Percentiles rank a stretch among this genome's conserved stretches.
phyloP scores from a whole-genome alignment of 2,888 invertebrate species.

The Galeruca laticollis region DNA sequence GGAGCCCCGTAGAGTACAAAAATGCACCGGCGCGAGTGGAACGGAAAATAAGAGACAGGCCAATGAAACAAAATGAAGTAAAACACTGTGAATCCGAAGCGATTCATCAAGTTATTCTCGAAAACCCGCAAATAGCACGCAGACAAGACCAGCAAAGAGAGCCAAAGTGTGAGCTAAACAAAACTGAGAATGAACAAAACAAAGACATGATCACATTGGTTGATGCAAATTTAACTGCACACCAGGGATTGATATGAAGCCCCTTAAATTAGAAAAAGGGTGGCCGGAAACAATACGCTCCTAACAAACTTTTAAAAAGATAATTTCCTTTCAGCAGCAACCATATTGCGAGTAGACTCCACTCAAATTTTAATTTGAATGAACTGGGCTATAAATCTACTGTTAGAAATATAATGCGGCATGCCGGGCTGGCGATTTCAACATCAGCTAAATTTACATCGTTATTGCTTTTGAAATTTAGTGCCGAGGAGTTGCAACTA shows the following conservation, averaged over 20 bases:
- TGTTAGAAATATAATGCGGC: constrained; percentile 64
- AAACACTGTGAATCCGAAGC: constrained; percentile 22
- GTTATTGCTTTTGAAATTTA: constrained; percentile 66
- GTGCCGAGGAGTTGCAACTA: constrained; percentile 54
- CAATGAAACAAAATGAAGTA: constrained; percentile 24
- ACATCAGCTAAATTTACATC: constrained; percentile 65
- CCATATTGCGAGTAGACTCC: constrained; percentile 60
- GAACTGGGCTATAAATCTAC: constrained; percentile 62
- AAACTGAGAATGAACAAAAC: constrained; percentile 33
- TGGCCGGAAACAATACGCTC: constrained; percentile 55
- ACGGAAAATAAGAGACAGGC: not conserved
- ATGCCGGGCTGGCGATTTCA: constrained; percentile 63
- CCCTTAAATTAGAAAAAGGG: constrained; percentile 48
- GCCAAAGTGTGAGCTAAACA: constrained; percentile 14
- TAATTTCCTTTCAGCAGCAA: constrained; percentile 57
- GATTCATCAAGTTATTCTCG: constrained; percentile 37
- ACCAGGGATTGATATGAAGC: constrained; percentile 45
- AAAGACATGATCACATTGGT: constrained; percentile 42
- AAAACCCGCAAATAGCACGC: constrained; percentile 37
- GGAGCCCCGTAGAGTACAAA: not conserved
- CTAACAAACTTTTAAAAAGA: constrained; percentile 59
- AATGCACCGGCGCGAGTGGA: not conserved
- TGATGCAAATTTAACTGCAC: constrained; percentile 44
- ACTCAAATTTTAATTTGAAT: constrained; percentile 67
- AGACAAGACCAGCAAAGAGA: constrained; percentile 30